Evolutionary conservation across 23 tunicate genomes (phyloP).

Genomic region (Pegea sp.): DNA sequence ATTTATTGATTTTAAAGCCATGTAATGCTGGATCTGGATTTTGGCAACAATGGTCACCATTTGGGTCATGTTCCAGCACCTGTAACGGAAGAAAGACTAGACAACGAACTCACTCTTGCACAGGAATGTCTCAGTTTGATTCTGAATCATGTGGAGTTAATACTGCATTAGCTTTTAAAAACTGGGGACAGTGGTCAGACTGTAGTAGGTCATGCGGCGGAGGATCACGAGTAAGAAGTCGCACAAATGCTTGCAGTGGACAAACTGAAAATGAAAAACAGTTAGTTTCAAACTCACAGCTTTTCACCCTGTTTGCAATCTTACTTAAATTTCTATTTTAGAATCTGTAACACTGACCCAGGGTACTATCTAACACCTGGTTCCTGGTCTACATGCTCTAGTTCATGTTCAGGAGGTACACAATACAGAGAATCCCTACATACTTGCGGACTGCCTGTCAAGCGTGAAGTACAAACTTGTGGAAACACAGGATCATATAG

Average conservation of each 20-base stretch:
- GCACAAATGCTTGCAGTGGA: slow-evolving; percentile 40
- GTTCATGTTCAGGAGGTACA: slow-evolving; percentile 72
- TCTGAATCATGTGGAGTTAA: slow-evolving; percentile 50
- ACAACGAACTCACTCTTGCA: slow-evolving; percentile 60
- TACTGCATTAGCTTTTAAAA: slow-evolving; percentile 31
- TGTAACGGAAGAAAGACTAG: slow-evolving; percentile 59
- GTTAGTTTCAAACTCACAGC: too few relatives aligned
- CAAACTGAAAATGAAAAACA: neutral
- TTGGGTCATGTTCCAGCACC: slow-evolving; percentile 38
- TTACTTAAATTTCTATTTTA: too few relatives aligned
- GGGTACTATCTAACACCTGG: slow-evolving; percentile 28
- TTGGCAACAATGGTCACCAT: slow-evolving; percentile 47
- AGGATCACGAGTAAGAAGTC: slow-evolving; percentile 21
- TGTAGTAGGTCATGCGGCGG: slow-evolving; percentile 80
- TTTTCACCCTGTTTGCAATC: too few relatives aligned
- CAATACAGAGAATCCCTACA: slow-evolving; percentile 26
- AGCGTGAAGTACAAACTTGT: slow-evolving; percentile 36
- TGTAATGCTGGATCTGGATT: slow-evolving; percentile 49
- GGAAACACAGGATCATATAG: slow-evolving; percentile 55
- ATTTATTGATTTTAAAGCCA: neutral
- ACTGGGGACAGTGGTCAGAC: slow-evolving; percentile 39
- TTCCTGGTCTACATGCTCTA: slow-evolving; percentile 71
- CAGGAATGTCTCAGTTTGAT: slow-evolving; percentile 16
- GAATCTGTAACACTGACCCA: slow-evolving; percentile 48
- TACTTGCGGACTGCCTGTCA: slow-evolving; percentile 33